Evolutionary conservation across 2,113 vertebrate genomes (phyloP), one percentile per base, ranked within the genome.

Genomic region (Cyphomyrus plagiostoma): DNA sequence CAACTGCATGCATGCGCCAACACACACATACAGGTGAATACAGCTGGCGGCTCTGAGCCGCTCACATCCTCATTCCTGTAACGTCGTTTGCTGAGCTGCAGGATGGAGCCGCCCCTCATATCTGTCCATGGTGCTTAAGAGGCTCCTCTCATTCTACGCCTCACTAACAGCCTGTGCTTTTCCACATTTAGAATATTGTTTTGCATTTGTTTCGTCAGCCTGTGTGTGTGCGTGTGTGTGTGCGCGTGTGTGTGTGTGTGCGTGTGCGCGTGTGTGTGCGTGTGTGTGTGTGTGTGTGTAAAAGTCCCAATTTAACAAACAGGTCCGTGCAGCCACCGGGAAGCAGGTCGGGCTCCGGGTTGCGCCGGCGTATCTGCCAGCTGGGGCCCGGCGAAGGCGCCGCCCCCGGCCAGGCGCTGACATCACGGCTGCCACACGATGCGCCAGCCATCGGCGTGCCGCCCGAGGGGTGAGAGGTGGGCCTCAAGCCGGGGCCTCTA

Each of bases 391-490:
- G 77, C 1, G 11, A 53, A 23, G 30, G 49, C 9, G 0, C 53
- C 21, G 23, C 82, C 82, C n/a, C 88, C 77, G 2, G 50, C 88
- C 53, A 56, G 39, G 48, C 52, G 10, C 35, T 89, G 89, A 89
- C 88, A 82, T 82, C 66, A 77, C 66, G 23, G 66, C 88, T 26
- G 70, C 26, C 48, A 52, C 48, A 10, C 90, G 35, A 89, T 66
- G 62, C 19, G 70, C 53, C 62, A n/a, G 90, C 85, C 80, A 87
- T 52, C 89, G 85, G 89, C 58, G 52, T 88, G 89, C 42, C 77
- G 42, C 88, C 87, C 88, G 62, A 26, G 48, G 88, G 58, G 89
- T 84, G 86, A 87, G 89, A 91, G 86, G 86, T 82, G 45, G 17
- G 42, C 48, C 70, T 21, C 58, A 30, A 88, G 90, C 89, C 90